These are phyloP conservation scores for Rhabdomys pumilio DNA, from an alignment of 2,797 vertebrate genomes.

Conservation along the genomic window DNA sequence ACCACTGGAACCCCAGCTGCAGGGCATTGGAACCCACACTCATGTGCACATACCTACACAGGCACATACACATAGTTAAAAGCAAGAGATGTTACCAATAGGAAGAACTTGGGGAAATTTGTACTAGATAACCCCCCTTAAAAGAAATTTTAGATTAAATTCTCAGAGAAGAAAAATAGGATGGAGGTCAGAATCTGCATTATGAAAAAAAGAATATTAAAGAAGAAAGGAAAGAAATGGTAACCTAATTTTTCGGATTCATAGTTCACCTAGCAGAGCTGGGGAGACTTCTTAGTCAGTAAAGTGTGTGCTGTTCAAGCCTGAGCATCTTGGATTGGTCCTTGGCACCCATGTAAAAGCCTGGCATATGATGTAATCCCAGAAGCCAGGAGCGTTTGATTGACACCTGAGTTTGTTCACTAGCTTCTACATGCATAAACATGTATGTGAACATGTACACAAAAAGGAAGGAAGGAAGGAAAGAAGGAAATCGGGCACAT, in stretches of 20 bases:
- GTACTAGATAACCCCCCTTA: background rate
- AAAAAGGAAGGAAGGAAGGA: background rate
- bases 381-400: background rate
- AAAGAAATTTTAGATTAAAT: background rate
- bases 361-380: background rate
- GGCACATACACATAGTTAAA: background rate
- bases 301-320: no score
- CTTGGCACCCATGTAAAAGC: background rate
- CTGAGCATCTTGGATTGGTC: background rate
- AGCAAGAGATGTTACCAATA: background rate
- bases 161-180: background rate
- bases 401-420: background rate
- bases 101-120: background rate
- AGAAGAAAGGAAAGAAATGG: background rate
- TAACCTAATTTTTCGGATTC: background rate
- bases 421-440: background rate
- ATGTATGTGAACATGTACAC: background rate
- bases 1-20: background rate
- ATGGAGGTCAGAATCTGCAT: background rate
- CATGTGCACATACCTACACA: background rate
- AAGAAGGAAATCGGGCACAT: background rate
- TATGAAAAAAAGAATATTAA: background rate
- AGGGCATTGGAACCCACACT: background rate
- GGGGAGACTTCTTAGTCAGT: background rate
- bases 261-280: background rate